A percentile compares a stretch with the other conserved stretches of the same genome.
Evolutionary conservation across 2,113 vertebrate genomes (phyloP).

Genomic region (Rhabdomys dilectus): DNA sequence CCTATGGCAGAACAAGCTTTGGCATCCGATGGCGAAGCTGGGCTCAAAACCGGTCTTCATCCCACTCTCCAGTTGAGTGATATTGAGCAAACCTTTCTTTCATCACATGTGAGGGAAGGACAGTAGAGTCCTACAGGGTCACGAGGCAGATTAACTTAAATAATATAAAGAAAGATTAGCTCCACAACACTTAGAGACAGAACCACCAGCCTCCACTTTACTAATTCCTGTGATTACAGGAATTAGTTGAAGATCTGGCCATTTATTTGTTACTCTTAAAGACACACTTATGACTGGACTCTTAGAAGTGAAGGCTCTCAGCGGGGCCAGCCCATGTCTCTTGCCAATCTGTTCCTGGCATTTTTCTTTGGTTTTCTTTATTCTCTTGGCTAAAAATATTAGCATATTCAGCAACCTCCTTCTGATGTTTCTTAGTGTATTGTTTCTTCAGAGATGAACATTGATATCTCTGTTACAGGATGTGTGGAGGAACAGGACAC

Average conservation of each 20-base stretch:
- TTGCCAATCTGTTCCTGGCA: neutral
- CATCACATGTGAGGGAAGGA: constrained; percentile 22
- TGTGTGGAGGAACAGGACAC: neutral
- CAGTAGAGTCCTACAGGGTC: neutral
- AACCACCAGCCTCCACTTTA: neutral
- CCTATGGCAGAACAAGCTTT: neutral
- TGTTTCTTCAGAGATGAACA: neutral
- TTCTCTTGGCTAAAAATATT: neutral
- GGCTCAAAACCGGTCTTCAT: constrained; percentile 30
- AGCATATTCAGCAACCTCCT: neutral
- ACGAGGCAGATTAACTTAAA: neutral
- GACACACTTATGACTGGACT: neutral
- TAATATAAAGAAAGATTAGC: neutral
- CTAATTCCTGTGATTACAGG: neutral
- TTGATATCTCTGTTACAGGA: neutral
- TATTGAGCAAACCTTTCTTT: constrained; percentile 65
- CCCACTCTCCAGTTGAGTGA: constrained; percentile 20
- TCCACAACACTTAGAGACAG: neutral
- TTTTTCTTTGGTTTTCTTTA: neutral
- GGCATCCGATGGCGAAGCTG: neutral
- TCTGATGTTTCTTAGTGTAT: neutral
- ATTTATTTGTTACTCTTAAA: neutral
- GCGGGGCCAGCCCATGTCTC: neutral
- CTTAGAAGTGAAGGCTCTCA: neutral
- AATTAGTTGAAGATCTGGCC: neutral